Conservation (phyloP, 1,140 invertebrate species). For the Mizuhopecten yessoensis region DNA sequence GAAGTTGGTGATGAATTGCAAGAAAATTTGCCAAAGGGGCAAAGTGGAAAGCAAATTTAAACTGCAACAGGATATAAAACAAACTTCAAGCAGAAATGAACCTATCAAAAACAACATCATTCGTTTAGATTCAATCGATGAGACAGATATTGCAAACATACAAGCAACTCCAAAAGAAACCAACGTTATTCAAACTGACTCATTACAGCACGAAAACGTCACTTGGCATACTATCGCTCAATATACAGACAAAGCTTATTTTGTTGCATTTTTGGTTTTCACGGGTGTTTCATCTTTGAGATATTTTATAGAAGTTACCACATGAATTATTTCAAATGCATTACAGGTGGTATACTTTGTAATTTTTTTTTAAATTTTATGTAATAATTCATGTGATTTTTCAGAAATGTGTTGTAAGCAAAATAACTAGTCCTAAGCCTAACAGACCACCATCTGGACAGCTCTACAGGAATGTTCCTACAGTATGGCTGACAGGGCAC, state of each 20-base stretch:
- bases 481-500: no score
- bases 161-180: neutral
- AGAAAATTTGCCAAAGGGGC: neutral
- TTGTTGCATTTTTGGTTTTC: neutral
- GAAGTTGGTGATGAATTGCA: neutral
- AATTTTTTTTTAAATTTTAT: no score
- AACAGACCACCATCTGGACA: no score
- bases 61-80: neutral
- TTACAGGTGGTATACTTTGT: no score
- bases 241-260: neutral
- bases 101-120: neutral
- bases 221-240: neutral
- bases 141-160: neutral
- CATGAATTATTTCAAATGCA: no score
- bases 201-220: neutral
- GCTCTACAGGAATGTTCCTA: no score
- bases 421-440: no score
- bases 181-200: neutral
- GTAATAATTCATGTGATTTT: no score
- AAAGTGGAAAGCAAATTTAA: neutral
- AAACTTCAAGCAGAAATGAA: neutral
- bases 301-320: neutral
- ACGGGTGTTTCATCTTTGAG: neutral
- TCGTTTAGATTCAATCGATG: neutral
- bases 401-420: no score